Conservation (phyloP, 2,113 vertebrate species). For the Phaethon lepturus region DNA sequence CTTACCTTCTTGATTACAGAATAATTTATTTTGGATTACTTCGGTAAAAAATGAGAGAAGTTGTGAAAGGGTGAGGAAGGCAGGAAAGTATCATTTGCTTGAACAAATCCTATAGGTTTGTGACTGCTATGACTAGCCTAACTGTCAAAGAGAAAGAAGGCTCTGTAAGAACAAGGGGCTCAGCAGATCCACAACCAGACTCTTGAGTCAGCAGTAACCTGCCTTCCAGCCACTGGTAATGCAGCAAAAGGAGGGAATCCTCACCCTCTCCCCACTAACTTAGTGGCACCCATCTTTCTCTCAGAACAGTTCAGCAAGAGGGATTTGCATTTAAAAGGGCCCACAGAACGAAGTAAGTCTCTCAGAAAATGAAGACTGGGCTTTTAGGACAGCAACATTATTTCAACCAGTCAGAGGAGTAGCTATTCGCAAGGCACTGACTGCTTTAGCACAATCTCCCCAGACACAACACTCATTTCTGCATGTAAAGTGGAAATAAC, state of each 20-base stretch:
- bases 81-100: neutral
- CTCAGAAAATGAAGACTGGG: neutral
- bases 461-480: neutral
- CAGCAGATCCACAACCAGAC: neutral
- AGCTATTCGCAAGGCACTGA: neutral
- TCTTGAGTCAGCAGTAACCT: neutral
- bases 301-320: neutral
- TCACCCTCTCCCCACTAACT: neutral
- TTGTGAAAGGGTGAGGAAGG: neutral
- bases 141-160: neutral
- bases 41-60: neutral
- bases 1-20: neutral
- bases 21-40: neutral
- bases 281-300: neutral
- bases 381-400: neutral
- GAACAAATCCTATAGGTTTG: neutral
- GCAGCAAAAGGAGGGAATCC: neutral
- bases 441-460: neutral
- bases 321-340: neutral
- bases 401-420: neutral
- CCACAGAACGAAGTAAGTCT: neutral
- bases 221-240: neutral
- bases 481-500: neutral
- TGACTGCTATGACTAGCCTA: neutral
- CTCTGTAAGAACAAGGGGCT: neutral